Conservation (phyloP, 2,797 vertebrate genomes). For the Oreonectes daqikongensis region DNA sequence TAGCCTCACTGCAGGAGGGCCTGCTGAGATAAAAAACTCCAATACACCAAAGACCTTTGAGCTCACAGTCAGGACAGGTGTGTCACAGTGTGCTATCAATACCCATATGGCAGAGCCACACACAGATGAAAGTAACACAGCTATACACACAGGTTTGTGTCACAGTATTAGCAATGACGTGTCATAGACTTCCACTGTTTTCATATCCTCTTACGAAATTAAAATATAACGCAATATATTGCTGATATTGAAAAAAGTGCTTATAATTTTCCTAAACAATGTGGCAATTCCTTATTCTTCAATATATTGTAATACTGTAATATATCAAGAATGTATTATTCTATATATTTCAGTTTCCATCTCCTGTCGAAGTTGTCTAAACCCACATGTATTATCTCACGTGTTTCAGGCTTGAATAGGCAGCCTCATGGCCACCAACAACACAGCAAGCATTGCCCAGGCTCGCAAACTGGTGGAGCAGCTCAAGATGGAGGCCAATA, state of each 20-base stretch:
- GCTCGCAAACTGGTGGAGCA: constrained; percentile 83
- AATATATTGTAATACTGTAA: no score
- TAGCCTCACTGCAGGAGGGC: constrained; percentile 55
- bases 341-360: no score
- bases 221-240: no score
- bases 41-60: constrained; percentile 55
- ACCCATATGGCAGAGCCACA: constrained; percentile 50
- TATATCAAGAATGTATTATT: no score
- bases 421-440: constrained; percentile 92
- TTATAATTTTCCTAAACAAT: no score
- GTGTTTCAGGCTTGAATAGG: constrained; percentile 28
- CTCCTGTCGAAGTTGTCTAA: no score
- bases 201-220: no score
- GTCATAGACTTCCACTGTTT: neutral
- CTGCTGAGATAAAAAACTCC: constrained; percentile 52
- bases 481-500: constrained; percentile 99
- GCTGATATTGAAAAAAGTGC: no score
- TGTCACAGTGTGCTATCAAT: constrained; percentile 57
- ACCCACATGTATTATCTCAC: constrained; percentile 18
- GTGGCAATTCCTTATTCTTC: no score
- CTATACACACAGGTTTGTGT: neutral
- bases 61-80: constrained; percentile 58
- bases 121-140: constrained; percentile 7
- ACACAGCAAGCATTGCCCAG: constrained; percentile 90
- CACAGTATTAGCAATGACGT: neutral